These are phyloP conservation scores for Colaptes auratus DNA, from an alignment of 2,113 vertebrate genomes.

Conservation along the genomic window DNA sequence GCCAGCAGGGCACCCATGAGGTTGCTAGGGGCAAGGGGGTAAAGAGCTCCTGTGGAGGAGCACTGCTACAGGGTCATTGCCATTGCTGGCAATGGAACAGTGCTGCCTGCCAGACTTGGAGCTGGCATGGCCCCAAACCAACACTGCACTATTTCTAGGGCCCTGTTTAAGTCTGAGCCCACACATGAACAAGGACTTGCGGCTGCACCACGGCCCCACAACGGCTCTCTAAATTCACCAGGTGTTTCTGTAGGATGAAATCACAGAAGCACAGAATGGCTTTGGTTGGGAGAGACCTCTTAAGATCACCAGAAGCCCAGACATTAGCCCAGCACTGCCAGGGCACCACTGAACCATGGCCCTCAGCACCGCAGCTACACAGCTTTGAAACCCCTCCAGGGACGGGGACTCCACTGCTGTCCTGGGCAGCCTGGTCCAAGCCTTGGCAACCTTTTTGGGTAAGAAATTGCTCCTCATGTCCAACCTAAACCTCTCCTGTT, in stretches of 20 bases:
- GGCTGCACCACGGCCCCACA: neutral
- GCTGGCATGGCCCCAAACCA: neutral
- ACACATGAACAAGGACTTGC: neutral
- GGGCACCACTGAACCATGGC: neutral
- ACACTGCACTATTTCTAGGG: neutral
- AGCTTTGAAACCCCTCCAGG: neutral
- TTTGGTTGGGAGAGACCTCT: neutral
- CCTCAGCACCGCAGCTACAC: neutral
- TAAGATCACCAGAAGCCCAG: neutral
- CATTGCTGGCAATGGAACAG: too few relatives aligned
- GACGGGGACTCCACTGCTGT: neutral
- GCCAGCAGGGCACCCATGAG: neutral
- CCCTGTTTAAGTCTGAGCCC: neutral
- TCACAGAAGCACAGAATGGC: neutral
- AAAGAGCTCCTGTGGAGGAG: neutral
- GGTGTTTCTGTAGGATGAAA: rapidly evolving
- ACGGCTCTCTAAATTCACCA: rapidly evolving
- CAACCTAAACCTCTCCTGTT: neutral
- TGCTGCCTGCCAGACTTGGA: neutral
- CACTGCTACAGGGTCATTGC: too few relatives aligned
- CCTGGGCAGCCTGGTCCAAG: neutral
- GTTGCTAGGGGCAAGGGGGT: neutral
- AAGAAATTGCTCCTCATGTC: neutral
- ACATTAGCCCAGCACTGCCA: too few relatives aligned
- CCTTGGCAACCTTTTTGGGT: neutral